A percentile compares a stretch with the other conserved stretches of the same genome.
These are phyloP conservation scores for Australoheros facetus DNA, from an alignment of 2,797 vertebrate species.

Conservation along the genomic window DNA sequence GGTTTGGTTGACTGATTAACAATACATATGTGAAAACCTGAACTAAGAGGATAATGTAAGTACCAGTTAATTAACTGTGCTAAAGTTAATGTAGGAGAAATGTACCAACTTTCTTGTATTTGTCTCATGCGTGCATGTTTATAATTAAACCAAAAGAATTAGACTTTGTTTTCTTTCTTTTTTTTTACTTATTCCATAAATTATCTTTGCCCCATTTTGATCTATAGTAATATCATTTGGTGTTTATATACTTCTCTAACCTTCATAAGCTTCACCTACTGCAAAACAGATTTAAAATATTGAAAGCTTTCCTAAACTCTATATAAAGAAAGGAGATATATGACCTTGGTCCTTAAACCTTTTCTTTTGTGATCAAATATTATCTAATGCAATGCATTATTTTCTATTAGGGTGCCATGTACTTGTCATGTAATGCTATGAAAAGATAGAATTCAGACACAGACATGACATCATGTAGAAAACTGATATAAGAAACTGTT, in stretches of 20 bases:
- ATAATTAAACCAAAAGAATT: not conserved
- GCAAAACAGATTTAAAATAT: not conserved
- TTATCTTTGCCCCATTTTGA: not conserved
- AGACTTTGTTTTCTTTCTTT: not conserved
- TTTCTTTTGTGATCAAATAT: not conserved
- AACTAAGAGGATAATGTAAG: not conserved
- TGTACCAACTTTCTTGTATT: not conserved
- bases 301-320: not conserved
- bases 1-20: not conserved
- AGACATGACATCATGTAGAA: not conserved
- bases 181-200: not conserved
- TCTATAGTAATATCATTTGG: not conserved
- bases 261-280: not conserved
- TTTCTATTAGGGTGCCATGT: not conserved
- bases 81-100: not conserved
- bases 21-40: not conserved
- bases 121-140: not conserved
- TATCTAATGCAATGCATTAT: not conserved
- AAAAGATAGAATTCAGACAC: not conserved
- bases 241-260: not conserved
- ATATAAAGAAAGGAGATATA: not conserved
- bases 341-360: not conserved
- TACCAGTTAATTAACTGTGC: not conserved
- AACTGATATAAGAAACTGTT: not conserved
- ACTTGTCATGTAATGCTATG: not conserved